Evolutionary conservation across 2,113 vertebrate species (phyloP).

Genomic region (Tylochromis polylepis): DNA sequence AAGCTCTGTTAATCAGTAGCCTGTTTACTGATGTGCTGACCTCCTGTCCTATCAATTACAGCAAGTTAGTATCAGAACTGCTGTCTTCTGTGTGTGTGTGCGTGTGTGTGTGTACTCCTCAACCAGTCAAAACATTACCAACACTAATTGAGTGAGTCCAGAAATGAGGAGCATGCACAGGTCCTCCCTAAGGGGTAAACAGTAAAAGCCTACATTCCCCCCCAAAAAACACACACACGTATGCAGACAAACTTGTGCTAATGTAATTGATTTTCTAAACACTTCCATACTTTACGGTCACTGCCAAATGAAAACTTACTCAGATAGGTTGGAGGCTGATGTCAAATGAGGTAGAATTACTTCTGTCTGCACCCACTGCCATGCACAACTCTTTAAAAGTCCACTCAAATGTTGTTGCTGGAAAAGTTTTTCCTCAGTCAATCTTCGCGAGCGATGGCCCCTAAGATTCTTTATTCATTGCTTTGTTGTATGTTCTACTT

Average conservation of each 20-base stretch:
- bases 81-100: background rate
- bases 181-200: constrained; percentile 59
- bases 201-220: background rate
- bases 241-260: constrained; percentile 6
- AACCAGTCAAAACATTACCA: constrained; percentile 36
- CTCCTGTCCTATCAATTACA: constrained; percentile 38
- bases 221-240: background rate
- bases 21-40: constrained; percentile 36
- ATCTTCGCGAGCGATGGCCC: background rate
- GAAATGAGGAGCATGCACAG: constrained; percentile 46
- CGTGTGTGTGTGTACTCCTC: background rate
- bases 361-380: background rate
- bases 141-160: constrained; percentile 52
- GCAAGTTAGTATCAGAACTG: constrained; percentile 15
- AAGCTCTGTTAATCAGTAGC: constrained; percentile 12
- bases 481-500: constrained; percentile 41
- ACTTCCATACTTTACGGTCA: constrained; percentile 34
- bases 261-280: constrained; percentile 51
- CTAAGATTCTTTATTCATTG: constrained; percentile 3
- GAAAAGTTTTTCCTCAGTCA: background rate
- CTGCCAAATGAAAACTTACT: constrained; percentile 48
- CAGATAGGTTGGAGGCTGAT: constrained; percentile 35
- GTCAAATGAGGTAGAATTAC: constrained; percentile 33
- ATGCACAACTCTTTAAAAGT: background rate
- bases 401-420: background rate